Evolutionary conservation across 2,797 vertebrate genomes (phyloP).

Genomic region (Urophycis tenuis): DNA sequence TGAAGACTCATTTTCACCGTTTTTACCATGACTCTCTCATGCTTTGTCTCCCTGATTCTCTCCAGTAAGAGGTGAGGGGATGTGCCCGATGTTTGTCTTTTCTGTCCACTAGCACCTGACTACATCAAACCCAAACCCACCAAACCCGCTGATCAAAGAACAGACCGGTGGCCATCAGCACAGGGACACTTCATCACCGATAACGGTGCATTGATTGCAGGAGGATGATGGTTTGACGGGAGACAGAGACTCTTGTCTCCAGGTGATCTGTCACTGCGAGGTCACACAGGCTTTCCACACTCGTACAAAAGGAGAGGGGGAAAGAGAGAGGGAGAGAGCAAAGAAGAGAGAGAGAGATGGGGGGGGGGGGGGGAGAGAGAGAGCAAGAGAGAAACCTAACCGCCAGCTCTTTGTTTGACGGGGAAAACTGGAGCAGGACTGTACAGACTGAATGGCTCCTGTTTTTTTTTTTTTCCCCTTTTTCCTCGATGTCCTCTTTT

Average conservation of each 20-base stretch:
- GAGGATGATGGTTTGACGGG: not conserved
- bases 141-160: not conserved
- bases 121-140: too few relatives aligned
- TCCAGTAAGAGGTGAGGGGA: not conserved
- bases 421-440: conserved; percentile 66
- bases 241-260: conserved; percentile 4
- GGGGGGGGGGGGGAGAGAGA: not conserved
- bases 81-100: not conserved
- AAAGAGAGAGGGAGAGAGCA: conserved; percentile 71
- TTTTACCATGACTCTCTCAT: not conserved
- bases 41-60: not conserved
- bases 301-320: conserved; percentile 65
- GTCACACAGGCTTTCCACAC: conserved; percentile 58
- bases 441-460: conserved; percentile 75
- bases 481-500: not conserved
- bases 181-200: not conserved
- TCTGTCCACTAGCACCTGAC: not conserved
- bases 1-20: not conserved
- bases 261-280: not conserved
- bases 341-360: conserved; percentile 45
- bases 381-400: not conserved
- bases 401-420: conserved; percentile 63
- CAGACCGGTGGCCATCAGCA: not conserved
- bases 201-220: not conserved
- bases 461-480: conserved; percentile 4